Evolutionary conservation across 2,113 vertebrate genomes (phyloP), one percentile per base, ranked within the genome.

Genomic region (Uropsilus gracilis): DNA sequence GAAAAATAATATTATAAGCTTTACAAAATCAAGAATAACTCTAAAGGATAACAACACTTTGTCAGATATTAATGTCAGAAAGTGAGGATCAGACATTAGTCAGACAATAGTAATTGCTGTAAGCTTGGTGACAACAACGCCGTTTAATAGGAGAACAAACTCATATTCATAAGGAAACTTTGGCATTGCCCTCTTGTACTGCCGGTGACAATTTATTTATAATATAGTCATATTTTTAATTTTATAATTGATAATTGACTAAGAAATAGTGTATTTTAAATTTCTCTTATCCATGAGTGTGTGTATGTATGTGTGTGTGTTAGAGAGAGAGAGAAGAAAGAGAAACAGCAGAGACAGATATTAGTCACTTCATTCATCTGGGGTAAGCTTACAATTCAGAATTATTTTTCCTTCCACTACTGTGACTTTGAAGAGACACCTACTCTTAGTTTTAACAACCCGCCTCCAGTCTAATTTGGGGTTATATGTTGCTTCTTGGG

Each of bases 21-120:
- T 90, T 94, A 82, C 89, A 89, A 96, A 95, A 94, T 71, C 75
- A 77, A 90, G 50, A 89, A 22, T 78, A 89, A 83, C 34, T 75
- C 17, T 90, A 44, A 88, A 92, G 32, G n/a, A 75, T 89, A 94
- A 48, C 1, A 75, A 34, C 55, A 86, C 7, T 57, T 90, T 88
- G 64, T 39, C 44, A 81, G 71, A 73, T 93, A 26, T 12, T 34
- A 86, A 83, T 89, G n/a, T 72, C 57, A 80, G 57, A 59, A 86
- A 84, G 68, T 66, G n/a, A 42, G 42, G 20, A 26, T 91, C 32
- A 81, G 87, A 66, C 50, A 93, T 91, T 93, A 83, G 64, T 94
- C 78, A 80, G 88, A 73, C 42, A 93, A 48, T 77, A 72, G 7
- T 68, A 94, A 86, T 16, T 95, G 84, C 64, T 53, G 80, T 63